These are phyloP conservation scores for Vipera latastei DNA, from an alignment of 2,797 vertebrate species.

Conservation along the genomic window DNA sequence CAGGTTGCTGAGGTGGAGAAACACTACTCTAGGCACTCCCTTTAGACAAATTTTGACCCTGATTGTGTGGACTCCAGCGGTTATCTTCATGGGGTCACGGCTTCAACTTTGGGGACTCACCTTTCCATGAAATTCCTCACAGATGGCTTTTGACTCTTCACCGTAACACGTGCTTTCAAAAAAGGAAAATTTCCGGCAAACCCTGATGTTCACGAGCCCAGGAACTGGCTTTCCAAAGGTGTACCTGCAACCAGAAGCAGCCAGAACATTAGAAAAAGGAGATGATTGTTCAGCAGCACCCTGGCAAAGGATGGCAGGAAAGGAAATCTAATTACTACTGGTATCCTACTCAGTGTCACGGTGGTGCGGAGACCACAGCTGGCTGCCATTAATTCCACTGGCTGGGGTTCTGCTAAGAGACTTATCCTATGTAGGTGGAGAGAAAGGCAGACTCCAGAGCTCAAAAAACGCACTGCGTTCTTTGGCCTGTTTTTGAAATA, in stretches of 20 bases:
- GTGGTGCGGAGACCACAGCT: too few species aligned
- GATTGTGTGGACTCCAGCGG: background rate
- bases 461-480: too few species aligned
- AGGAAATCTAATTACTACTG: background rate
- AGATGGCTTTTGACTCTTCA: slow-evolving; percentile 54
- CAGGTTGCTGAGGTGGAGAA: too few species aligned
- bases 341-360: too few species aligned
- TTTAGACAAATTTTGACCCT: background rate
- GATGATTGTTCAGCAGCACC: background rate
- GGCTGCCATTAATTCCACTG: too few species aligned
- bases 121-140: slow-evolving; percentile 65
- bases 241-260: slow-evolving; percentile 60
- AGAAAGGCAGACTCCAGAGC: too few species aligned
- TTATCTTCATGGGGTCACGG: background rate
- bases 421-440: too few species aligned
- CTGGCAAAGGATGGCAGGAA: background rate
- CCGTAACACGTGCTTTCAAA: slow-evolving; percentile 45
- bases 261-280: background rate
- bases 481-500: too few species aligned
- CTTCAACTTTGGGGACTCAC: slow-evolving; percentile 43
- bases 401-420: too few species aligned
- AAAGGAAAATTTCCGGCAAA: slow-evolving; percentile 35
- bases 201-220: slow-evolving; percentile 50
- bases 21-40: background rate
- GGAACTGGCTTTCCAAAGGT: slow-evolving; percentile 74